Evolutionary conservation across 2,888 invertebrate genomes (phyloP).

Genomic region (Nomada goodeniana): DNA sequence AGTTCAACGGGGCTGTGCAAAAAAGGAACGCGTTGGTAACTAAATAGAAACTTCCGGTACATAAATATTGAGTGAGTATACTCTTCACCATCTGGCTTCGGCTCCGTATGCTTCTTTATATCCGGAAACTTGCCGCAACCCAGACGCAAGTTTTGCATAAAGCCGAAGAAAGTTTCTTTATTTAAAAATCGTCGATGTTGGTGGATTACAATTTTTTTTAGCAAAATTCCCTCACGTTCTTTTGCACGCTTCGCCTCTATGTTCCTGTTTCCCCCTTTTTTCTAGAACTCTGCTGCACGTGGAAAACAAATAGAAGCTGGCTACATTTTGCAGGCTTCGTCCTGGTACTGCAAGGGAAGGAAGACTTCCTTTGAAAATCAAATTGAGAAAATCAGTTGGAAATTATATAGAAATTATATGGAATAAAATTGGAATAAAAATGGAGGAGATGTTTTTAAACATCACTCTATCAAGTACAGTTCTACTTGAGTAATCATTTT

Average conservation of each 20-base stretch:
- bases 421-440: too few relatives aligned
- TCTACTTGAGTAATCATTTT: too few relatives aligned
- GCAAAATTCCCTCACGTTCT: constrained; percentile 9
- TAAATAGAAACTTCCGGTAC: constrained; percentile 55
- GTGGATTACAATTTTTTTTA: constrained; percentile 64
- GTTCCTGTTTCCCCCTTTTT: neutral
- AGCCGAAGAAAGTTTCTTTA: constrained; percentile 63
- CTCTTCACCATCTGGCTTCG: constrained; percentile 59
- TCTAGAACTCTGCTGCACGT: neutral
- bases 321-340: too few relatives aligned
- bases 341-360: too few relatives aligned
- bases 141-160: constrained; percentile 67
- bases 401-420: too few relatives aligned
- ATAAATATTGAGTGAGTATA: constrained; percentile 68
- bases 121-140: constrained; percentile 61
- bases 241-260: neutral
- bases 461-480: too few relatives aligned
- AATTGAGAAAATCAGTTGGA: too few relatives aligned
- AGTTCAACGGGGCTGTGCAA: constrained; percentile 24
- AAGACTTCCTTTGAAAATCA: too few relatives aligned
- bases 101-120: constrained; percentile 60
- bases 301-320: too few relatives aligned
- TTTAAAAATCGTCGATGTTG: constrained; percentile 61
- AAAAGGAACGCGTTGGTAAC: constrained; percentile 25
- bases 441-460: too few relatives aligned